Evolutionary conservation across 2,888 invertebrate genomes (phyloP), one percentile per base, ranked within the genome.

Genomic region (Dioctria linearis): DNA sequence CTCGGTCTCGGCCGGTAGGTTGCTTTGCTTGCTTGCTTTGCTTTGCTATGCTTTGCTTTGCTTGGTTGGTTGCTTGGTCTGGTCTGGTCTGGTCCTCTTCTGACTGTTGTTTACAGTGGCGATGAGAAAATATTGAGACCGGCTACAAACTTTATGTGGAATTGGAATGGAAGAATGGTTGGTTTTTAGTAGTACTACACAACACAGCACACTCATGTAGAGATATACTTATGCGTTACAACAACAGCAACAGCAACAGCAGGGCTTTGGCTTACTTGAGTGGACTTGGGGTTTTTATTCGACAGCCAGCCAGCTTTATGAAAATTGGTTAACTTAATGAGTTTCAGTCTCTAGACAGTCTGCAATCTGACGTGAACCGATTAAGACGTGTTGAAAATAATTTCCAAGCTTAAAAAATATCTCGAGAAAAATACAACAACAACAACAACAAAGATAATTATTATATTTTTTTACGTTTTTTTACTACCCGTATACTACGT

Each of bases 291-390:
- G 39, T 0, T 3, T 63, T 63, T 11, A 8, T 63, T 63, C 40
- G 63, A 3, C 8, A 25, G 37, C 11, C 8, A 37, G 54, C 39
- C 25, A 61, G 61, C 61, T 57, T 73, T 73, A 54, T 73, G 73
- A 73, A 73, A 73, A 59, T 73, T 73, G 59, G 73, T 73, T 66
- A 54, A 76, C 46, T 76, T 63, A 40, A 51, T 13, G 76, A 76
- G 61, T 49, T 39, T 73, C 43, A 11, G 54, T 71, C 71, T 71
- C 54, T 6, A 4, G 37, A 43, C 76, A 76, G 76, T 76, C 63
- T 76, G 76, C 13, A 63, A 76, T 49, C 51, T 76, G 63, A 63
- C 63, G 76, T 76, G 76, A 63, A 63, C 39, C 63, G 61, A 63
- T 76, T 63, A 37, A 63, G 76, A 76, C 63, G 63, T 63, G 43